A percentile compares a stretch with the other conserved stretches of the same genome.
Conservation (phyloP, 2,888 invertebrate species). For the Tetragnatha montana region DNA sequence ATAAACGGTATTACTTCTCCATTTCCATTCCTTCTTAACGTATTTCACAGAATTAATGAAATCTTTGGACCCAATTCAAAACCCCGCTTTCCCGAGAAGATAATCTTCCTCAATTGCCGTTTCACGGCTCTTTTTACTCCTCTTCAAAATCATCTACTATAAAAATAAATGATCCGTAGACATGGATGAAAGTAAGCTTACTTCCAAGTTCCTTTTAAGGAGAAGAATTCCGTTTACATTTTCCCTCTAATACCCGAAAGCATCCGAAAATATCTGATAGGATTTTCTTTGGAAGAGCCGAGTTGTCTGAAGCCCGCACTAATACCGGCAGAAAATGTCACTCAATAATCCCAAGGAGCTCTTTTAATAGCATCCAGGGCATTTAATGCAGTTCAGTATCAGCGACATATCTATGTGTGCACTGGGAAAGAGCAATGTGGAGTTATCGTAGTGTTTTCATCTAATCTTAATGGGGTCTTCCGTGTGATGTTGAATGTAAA, state of each 20-base stretch:
- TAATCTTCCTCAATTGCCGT: not conserved
- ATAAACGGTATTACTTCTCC: no score
- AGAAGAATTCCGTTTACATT: not conserved
- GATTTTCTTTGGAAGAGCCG: conserved; percentile 18
- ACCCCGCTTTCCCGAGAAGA: not conserved
- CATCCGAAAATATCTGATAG: not conserved
- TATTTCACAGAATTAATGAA: no score
- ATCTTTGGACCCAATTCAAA: no score
- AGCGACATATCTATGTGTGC: not conserved
- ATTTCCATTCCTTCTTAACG: no score
- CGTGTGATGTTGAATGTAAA: conserved; percentile 1
- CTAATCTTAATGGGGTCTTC: not conserved
- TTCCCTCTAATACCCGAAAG: not conserved
- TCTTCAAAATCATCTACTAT: not conserved
- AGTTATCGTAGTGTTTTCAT: conserved; percentile 10
- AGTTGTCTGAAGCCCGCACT: conserved; percentile 17
- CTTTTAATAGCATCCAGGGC: conserved; percentile 35
- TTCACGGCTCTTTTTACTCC: not conserved
- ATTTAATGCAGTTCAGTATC: not conserved
- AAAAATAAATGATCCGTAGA: conserved; percentile 26
- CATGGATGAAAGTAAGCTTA: not conserved
- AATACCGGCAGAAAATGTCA: conserved; percentile 19
- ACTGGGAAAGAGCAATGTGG: not conserved
- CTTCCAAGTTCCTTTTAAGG: not conserved
- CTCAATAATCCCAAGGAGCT: conserved; percentile 14